phyloP scores from a whole-genome alignment of 2,888 invertebrate species.

The Drosophila acutilabella region DNA sequence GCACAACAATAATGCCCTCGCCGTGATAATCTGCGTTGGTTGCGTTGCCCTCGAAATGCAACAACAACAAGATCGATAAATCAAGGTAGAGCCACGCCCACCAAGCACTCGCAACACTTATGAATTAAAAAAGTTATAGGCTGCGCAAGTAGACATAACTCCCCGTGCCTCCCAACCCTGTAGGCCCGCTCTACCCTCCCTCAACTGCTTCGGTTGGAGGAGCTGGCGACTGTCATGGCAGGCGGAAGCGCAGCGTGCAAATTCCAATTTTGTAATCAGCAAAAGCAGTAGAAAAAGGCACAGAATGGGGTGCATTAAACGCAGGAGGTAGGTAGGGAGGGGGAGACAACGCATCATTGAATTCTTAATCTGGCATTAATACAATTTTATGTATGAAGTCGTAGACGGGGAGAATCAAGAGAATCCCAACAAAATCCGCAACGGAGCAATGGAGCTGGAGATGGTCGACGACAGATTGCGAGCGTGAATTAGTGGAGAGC shows the following conservation, averaged over 20 bases:
- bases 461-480: constrained; percentile 69
- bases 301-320: constrained; percentile 30
- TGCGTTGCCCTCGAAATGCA: constrained; percentile 7
- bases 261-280: constrained; percentile 71
- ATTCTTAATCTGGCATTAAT: constrained; percentile 82
- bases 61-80: constrained; percentile 51
- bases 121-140: constrained; percentile 62
- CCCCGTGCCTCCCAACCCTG: not conserved
- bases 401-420: constrained; percentile 39
- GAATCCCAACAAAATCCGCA: constrained; percentile 78
- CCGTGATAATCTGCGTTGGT: constrained; percentile 18
- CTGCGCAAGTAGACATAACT: not conserved
- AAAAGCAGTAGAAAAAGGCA: constrained; percentile 35
- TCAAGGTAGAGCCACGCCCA: constrained; percentile 64
- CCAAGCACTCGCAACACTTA: constrained; percentile 38
- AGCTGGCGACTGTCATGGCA: constrained; percentile 17
- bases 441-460: constrained; percentile 41
- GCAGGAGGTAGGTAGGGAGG: constrained; percentile 26
- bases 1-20: constrained; percentile 21
- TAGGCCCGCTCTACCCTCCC: too few relatives aligned
- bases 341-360: constrained; percentile 66
- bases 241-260: constrained; percentile 69
- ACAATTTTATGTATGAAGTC: constrained; percentile 71
- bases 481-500: constrained; percentile 20
- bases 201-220: not conserved